Evolutionary conservation across 2,888 invertebrate genomes (phyloP).

Genomic region (Eupeodes latifasciatus): DNA sequence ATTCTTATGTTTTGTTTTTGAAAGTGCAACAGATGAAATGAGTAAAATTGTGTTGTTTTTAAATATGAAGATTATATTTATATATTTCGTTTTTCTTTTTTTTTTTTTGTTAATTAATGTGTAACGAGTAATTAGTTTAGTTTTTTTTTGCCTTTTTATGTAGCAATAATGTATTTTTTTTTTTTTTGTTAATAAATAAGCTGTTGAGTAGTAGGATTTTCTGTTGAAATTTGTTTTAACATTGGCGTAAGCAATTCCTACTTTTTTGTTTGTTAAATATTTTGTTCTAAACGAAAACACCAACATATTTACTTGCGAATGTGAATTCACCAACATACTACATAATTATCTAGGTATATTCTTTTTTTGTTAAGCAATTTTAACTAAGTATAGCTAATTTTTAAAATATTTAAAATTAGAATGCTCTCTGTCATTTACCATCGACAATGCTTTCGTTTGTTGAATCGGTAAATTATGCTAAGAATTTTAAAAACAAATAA

Average conservation of each 20-base stretch:
- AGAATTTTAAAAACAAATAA: conserved; percentile 30
- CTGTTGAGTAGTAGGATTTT: conserved; percentile 56
- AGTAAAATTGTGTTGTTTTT: conserved; percentile 33
- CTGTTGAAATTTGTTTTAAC: conserved; percentile 5
- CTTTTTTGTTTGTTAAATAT: conserved; percentile 41
- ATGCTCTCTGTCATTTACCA: conserved; percentile 14
- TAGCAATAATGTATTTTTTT: conserved; percentile 44
- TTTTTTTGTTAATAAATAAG: conserved; percentile 57
- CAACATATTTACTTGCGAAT: conserved; percentile 61
- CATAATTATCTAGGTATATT: conserved; percentile 64
- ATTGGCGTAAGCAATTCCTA: conserved; percentile 62
- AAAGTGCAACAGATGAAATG: conserved; percentile 70
- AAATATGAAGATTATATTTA: conserved; percentile 29
- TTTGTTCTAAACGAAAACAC: conserved; percentile 51
- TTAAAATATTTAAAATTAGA: conserved; percentile 2
- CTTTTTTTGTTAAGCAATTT: conserved; percentile 33
- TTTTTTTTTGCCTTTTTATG: conserved; percentile 29
- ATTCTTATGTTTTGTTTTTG: conserved; percentile 23
- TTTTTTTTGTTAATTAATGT: neutral
- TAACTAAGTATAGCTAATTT: conserved; percentile 27
- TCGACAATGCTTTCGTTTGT: conserved; percentile 8
- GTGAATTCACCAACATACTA: conserved; percentile 57
- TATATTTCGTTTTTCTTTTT: conserved; percentile 32
- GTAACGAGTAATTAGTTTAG: conserved; percentile 64
- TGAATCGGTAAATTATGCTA: conserved; percentile 42